phyloP scores from a whole-genome alignment of 2,888 invertebrate species.

The Amiota mariae region DNA sequence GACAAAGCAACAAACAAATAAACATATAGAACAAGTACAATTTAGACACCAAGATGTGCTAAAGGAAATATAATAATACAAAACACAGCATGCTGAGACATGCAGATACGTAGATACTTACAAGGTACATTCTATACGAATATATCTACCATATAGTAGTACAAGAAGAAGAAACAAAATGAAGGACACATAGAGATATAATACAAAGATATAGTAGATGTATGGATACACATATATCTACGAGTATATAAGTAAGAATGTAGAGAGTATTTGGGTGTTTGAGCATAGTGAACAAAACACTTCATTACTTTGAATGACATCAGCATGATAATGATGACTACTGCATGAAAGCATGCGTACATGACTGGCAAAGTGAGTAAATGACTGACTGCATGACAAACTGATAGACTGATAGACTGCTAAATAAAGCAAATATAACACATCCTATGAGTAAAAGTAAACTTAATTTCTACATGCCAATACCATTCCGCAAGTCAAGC shows the following conservation, averaged over 20 bases:
- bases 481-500: too few species aligned
- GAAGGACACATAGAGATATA: neutral
- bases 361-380: constrained; percentile 17
- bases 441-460: too few species aligned
- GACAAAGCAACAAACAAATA: constrained; percentile 14
- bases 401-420: neutral
- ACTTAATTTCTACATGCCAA: too few species aligned
- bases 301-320: constrained; percentile 51
- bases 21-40: neutral
- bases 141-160: constrained; percentile 3
- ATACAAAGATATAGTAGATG: neutral
- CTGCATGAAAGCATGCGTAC: constrained; percentile 13
- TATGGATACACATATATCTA: neutral
- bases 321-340: neutral
- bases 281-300: constrained; percentile 22
- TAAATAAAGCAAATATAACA: neutral
- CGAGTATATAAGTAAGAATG: neutral
- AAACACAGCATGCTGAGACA: neutral
- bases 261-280: constrained; percentile 19
- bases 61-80: neutral
- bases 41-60: too few species aligned
- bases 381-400: constrained; percentile 22
- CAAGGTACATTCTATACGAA: too few species aligned
- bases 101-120: constrained; percentile 11
- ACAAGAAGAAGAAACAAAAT: constrained; percentile 7